A percentile compares a stretch with the other conserved stretches of the same genome.
Conservation (phyloP, 2,888 invertebrate species). For the Ennomos quercinarius region DNA sequence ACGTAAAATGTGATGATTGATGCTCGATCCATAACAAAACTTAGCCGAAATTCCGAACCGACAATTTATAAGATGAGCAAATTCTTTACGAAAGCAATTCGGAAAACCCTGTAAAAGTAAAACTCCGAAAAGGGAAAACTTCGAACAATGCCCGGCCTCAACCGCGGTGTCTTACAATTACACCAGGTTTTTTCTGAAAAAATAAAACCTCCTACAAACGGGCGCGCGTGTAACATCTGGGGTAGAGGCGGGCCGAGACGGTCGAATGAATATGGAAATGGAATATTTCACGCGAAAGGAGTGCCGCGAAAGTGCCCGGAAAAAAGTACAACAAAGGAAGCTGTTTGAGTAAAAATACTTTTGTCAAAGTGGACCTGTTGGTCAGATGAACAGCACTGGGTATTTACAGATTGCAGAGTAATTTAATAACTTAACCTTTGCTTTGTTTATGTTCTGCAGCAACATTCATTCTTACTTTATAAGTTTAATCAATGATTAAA, state of each 20-base stretch:
- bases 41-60: not conserved
- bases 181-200: constrained; percentile 24
- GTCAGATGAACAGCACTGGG: too few species aligned
- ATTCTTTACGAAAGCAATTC: constrained; percentile 7
- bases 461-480: too few species aligned
- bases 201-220: constrained; percentile 26
- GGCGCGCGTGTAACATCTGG: constrained; percentile 22
- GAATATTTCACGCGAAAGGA: constrained; percentile 32
- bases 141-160: constrained; percentile 14
- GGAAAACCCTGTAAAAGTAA: constrained; percentile 11
- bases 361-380: constrained; percentile 7
- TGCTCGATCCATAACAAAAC: not conserved
- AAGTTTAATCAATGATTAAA: too few species aligned
- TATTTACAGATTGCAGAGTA: too few species aligned
- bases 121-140: constrained; percentile 5
- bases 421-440: too few species aligned
- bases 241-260: constrained; percentile 22
- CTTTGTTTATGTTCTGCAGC: too few species aligned
- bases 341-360: constrained; percentile 22
- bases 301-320: constrained; percentile 16
- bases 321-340: constrained; percentile 36
- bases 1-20: not conserved
- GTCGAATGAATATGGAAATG: constrained; percentile 43
- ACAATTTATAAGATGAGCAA: constrained; percentile 2
- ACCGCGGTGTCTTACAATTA: constrained; percentile 22